phyloP scores from a whole-genome alignment of 2,113 vertebrate species.

The Semnornis frantzii region DNA sequence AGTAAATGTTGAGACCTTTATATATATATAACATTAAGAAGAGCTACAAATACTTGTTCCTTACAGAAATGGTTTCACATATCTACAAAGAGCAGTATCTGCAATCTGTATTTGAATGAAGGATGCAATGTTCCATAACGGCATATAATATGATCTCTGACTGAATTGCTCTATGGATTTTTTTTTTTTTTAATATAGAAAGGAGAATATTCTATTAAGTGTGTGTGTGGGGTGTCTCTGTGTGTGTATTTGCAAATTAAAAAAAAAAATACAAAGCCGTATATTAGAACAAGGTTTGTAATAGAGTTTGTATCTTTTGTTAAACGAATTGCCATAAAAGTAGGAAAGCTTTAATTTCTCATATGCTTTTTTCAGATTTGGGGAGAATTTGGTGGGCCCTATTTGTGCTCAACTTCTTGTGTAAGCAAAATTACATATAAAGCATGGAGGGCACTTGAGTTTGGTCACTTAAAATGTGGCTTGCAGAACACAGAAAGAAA shows the following conservation, averaged over 20 bases:
- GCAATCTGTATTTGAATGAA: neutral
- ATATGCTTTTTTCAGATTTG: neutral
- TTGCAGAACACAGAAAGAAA: neutral
- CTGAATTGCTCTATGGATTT: neutral
- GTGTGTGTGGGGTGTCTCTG: neutral
- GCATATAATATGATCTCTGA: too few species aligned
- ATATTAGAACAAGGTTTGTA: neutral
- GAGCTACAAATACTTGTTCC: neutral
- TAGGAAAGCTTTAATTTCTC: neutral
- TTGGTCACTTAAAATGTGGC: neutral
- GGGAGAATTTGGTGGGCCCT: neutral
- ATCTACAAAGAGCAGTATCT: neutral
- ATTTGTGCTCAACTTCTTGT: neutral
- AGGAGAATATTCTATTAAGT: neutral
- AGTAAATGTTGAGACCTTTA: neutral
- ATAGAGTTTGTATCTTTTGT: neutral
- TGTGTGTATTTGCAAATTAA: neutral
- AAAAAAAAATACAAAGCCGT: neutral
- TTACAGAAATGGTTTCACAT: neutral
- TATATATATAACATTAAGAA: neutral
- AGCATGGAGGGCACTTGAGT: neutral
- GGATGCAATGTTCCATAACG: too few species aligned
- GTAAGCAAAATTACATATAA: neutral
- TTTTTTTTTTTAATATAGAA: neutral
- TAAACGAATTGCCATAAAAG: neutral